phyloP scores from a whole-genome alignment of 35 echinoderm and acorn worm genomes.

The Heliocidaris erythrogramma region DNA sequence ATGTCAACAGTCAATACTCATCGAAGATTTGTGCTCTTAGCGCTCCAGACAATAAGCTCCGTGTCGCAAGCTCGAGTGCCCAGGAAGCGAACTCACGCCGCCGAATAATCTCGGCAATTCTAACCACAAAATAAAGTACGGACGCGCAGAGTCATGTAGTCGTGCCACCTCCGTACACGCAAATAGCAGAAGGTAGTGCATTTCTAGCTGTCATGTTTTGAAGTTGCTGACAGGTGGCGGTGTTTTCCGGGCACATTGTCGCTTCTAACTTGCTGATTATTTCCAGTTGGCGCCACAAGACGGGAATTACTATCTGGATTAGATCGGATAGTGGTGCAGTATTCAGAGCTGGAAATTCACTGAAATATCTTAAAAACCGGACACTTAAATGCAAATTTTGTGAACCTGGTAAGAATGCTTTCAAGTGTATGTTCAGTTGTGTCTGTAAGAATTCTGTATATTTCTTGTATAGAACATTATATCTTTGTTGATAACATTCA shows the following conservation, averaged over 20 bases:
- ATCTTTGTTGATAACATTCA: neutral
- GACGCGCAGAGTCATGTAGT: neutral
- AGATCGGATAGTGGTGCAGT: neutral
- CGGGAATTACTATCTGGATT: neutral
- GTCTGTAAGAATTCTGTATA: neutral
- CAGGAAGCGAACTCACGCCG: neutral
- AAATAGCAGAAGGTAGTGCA: neutral
- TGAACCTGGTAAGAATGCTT: neutral
- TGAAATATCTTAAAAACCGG: neutral
- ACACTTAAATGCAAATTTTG: neutral
- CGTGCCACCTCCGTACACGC: neutral
- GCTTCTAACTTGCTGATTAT: neutral
- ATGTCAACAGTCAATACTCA: constrained; percentile 30
- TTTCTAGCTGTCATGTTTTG: neutral
- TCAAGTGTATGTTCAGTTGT: neutral
- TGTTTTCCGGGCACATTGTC: no score
- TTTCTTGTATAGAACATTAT: no score
- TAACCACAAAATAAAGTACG: neutral
- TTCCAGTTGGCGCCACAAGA: neutral
- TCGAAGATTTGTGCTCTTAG: neutral
- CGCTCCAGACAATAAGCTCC: neutral
- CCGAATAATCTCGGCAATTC: neutral
- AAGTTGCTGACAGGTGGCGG: neutral
- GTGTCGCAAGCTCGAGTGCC: neutral
- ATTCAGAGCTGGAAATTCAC: neutral